phyloP scores from a whole-genome alignment of 2,888 invertebrate species.

The Caenorhabditis japonica region DNA sequence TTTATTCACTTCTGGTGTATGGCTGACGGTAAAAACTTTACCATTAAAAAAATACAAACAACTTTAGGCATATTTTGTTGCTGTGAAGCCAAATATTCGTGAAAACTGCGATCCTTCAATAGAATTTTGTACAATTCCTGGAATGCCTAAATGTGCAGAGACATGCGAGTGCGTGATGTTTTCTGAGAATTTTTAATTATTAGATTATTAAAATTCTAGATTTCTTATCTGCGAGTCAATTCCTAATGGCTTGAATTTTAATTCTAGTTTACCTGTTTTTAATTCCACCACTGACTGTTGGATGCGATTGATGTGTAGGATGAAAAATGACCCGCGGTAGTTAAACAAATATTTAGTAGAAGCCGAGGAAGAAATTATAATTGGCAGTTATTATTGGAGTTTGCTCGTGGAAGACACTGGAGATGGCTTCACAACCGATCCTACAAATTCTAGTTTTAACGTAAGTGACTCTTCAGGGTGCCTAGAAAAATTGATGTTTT shows the following conservation, averaged over 20 bases:
- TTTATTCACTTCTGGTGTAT: constrained; percentile 60
- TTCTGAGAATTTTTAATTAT: no score
- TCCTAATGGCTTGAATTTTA: constrained; percentile 55
- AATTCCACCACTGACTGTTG: constrained; percentile 63
- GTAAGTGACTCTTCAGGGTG: constrained; percentile 10
- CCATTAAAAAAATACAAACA: neutral
- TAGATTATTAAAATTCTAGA: constrained; percentile 28
- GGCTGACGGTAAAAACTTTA: constrained; percentile 57
- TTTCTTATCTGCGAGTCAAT: constrained; percentile 63
- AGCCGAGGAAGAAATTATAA: constrained; percentile 87
- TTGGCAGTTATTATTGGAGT: constrained; percentile 95
- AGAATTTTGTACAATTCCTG: constrained; percentile 29
- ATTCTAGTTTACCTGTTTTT: constrained; percentile 49
- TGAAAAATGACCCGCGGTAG: neutral
- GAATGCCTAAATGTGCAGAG: constrained; percentile 53
- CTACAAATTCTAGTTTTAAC: constrained; percentile 46
- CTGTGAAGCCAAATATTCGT: constrained; percentile 51
- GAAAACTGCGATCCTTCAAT: constrained; percentile 1
- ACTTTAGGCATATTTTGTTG: constrained; percentile 61
- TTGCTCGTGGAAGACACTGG: constrained; percentile 84
- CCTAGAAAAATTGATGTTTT: no score
- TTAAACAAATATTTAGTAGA: constrained; percentile 78
- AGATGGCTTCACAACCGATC: constrained; percentile 53
- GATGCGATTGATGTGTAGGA: constrained; percentile 62
- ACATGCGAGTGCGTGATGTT: constrained; percentile 67